These are phyloP conservation scores for Agrenia bidenticulata DNA, from an alignment of 2,888 invertebrate species.

Conservation along the genomic window DNA sequence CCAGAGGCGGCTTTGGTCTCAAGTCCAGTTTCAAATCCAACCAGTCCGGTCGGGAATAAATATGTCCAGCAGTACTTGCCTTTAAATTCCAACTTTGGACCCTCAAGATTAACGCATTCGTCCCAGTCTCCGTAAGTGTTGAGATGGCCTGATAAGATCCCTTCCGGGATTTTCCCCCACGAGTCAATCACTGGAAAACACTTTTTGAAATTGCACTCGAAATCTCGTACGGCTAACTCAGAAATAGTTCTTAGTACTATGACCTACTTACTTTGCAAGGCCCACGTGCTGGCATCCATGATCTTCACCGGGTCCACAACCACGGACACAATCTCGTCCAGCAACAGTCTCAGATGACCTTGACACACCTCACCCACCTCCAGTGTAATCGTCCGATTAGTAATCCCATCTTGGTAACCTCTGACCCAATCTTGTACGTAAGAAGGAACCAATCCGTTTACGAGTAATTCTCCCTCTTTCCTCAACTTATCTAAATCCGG, in stretches of 20 bases:
- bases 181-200: constrained; percentile 36
- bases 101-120: constrained; percentile 26
- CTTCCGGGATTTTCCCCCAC: constrained; percentile 33
- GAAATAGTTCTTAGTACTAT: no score
- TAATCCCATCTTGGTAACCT: not conserved
- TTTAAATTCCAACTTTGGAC: not conserved
- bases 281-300: not conserved
- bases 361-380: no score
- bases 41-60: not conserved
- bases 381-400: not conserved
- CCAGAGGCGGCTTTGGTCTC: not conserved
- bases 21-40: not conserved
- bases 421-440: not conserved
- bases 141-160: constrained; percentile 29
- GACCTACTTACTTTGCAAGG: constrained; percentile 10
- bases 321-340: not conserved
- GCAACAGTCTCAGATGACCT: not conserved
- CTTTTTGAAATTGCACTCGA: not conserved
- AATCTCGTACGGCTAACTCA: not conserved
- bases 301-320: not conserved
- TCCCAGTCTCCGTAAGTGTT: constrained; percentile 27
- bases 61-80: constrained; percentile 10
- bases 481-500: no score
- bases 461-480: not conserved
- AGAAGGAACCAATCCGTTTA: not conserved